phyloP scores from a whole-genome alignment of 1,140 invertebrate genomes.

The Delia radicum region DNA sequence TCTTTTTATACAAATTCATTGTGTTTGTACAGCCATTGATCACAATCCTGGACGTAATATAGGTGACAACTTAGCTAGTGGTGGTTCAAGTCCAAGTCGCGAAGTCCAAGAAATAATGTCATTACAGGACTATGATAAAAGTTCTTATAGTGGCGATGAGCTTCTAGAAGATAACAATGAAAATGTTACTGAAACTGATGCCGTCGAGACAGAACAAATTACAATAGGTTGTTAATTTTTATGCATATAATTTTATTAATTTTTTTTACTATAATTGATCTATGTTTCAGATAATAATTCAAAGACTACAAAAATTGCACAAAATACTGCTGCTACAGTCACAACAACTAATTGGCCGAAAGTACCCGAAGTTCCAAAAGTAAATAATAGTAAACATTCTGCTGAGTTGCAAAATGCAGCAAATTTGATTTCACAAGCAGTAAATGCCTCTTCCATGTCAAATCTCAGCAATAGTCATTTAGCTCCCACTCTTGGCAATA shows the following conservation, averaged over 20 bases:
- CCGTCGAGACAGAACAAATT: background rate
- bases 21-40: constrained; percentile 37
- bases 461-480: constrained; percentile 41
- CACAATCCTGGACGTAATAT: constrained; percentile 44
- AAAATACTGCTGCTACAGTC: constrained; percentile 26
- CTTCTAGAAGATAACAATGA: constrained; percentile 12
- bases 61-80: constrained; percentile 57
- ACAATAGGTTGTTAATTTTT: background rate
- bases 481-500: constrained; percentile 36
- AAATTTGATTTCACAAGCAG: constrained; percentile 49
- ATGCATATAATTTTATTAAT: background rate
- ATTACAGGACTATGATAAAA: constrained; percentile 56
- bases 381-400: constrained; percentile 39
- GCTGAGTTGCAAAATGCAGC: constrained; percentile 49
- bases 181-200: constrained; percentile 3
- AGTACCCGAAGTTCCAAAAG: constrained; percentile 31
- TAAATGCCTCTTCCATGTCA: constrained; percentile 30
- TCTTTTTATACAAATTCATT: background rate
- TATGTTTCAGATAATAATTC: background rate
- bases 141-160: constrained; percentile 28
- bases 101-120: constrained; percentile 81
- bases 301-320: background rate
- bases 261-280: background rate
- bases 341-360: constrained; percentile 37
- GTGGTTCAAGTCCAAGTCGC: constrained; percentile 79